Conservation (phyloP, 2,888 invertebrate species). For the Elysia crispata region DNA sequence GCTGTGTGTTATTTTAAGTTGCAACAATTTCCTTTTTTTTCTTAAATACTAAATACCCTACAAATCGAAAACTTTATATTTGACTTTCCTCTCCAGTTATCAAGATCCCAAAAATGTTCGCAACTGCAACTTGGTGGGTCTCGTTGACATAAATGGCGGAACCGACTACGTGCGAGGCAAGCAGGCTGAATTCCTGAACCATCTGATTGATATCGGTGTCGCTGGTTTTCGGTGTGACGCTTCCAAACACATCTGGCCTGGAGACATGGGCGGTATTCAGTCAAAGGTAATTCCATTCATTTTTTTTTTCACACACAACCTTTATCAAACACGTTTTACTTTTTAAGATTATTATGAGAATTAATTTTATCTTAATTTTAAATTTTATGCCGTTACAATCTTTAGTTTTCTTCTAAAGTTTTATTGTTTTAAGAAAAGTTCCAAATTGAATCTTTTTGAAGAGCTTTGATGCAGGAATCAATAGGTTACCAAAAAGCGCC, state of each 20-base stretch:
- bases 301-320: no score
- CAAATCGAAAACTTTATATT: no score
- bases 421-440: no score
- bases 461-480: no score
- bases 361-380: neutral
- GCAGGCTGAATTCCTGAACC: slow-evolving; percentile 66
- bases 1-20: no score
- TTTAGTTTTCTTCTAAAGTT: no score
- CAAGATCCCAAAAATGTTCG: slow-evolving; percentile 79
- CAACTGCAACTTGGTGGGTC: slow-evolving; percentile 85
- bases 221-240: slow-evolving; percentile 73
- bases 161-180: slow-evolving; percentile 70
- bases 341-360: neutral
- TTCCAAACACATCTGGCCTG: slow-evolving; percentile 74
- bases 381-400: no score
- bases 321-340: no score
- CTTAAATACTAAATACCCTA: no score
- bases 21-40: no score
- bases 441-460: no score
- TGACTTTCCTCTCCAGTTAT: slow-evolving; percentile 53
- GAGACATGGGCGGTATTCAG: slow-evolving; percentile 54
- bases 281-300: neutral
- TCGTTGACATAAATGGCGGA: slow-evolving; percentile 86
- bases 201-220: slow-evolving; percentile 67
- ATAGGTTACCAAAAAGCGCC: no score